Evolutionary conservation across 2,888 invertebrate genomes (phyloP).

Genomic region (Scelioninae gen. 1): DNA sequence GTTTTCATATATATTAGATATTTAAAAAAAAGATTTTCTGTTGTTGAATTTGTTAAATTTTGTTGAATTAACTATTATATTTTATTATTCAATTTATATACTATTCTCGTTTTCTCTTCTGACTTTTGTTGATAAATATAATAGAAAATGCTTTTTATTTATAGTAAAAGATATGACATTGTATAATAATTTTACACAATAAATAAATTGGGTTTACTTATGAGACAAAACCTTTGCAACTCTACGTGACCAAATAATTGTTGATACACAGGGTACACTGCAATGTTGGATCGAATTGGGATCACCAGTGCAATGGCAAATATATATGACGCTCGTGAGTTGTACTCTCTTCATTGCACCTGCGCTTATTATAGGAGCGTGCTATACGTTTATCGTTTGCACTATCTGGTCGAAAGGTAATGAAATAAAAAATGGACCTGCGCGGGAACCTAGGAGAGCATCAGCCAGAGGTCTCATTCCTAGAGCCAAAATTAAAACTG

Average conservation of each 20-base stretch:
- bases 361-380: slow-evolving; percentile 93
- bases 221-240: slow-evolving; percentile 9
- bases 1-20: too few relatives aligned
- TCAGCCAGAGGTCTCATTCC: slow-evolving; percentile 97
- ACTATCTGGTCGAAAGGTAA: slow-evolving; percentile 92
- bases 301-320: slow-evolving; percentile 91
- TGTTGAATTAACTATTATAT: too few relatives aligned
- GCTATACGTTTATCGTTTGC: slow-evolving; percentile 95
- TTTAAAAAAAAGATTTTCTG: too few relatives aligned
- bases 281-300: slow-evolving; percentile 96
- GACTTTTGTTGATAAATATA: too few relatives aligned
- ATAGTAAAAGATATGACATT: not conserved
- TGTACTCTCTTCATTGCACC: slow-evolving; percentile 93
- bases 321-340: slow-evolving; percentile 94
- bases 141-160: slow-evolving; percentile 8
- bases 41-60: not conserved
- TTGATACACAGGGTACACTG: slow-evolving; percentile 81
- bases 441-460: slow-evolving; percentile 88
- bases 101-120: too few relatives aligned
- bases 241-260: slow-evolving; percentile 40
- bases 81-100: too few relatives aligned
- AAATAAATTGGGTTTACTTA: slow-evolving; percentile 26
- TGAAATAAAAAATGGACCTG: slow-evolving; percentile 83
- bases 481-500: slow-evolving; percentile 97
- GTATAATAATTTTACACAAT: not conserved